Percentiles rank a stretch among this genome's conserved stretches.
phyloP scores from a whole-genome alignment of 1,140 invertebrate species.

The Teleopsis dalmanni region DNA sequence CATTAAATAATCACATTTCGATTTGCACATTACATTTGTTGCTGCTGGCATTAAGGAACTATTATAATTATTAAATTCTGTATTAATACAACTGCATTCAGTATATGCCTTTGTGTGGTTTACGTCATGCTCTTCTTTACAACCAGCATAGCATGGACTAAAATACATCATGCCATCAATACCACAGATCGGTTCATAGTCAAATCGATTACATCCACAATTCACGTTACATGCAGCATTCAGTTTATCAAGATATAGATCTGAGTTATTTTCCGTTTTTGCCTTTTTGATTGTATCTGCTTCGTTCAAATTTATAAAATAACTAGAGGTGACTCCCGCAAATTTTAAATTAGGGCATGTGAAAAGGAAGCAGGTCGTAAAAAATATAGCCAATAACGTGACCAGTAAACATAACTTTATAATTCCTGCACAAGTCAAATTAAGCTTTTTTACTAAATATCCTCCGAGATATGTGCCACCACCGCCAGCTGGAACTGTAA shows the following conservation, averaged over 20 bases:
- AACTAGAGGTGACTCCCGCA: conserved; percentile 62
- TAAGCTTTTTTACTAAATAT: conserved; percentile 66
- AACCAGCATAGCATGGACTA: conserved; percentile 78
- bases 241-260: no score
- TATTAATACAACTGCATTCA: conserved; percentile 50
- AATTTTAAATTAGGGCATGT: conserved; percentile 67
- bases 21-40: conserved; percentile 56
- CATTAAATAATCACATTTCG: conserved; percentile 56
- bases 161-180: conserved; percentile 72
- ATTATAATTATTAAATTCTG: not conserved
- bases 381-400: conserved; percentile 52
- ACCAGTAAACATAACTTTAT: conserved; percentile 63
- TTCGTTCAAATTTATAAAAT: conserved; percentile 24
- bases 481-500: conserved; percentile 64
- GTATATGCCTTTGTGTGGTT: conserved; percentile 46
- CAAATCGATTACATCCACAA: conserved; percentile 52
- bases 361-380: conserved; percentile 60
- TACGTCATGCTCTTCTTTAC: conserved; percentile 46
- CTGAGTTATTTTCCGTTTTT: not conserved
- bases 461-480: conserved; percentile 75
- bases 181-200: conserved; percentile 63
- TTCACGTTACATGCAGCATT: conserved; percentile 54
- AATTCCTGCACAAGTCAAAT: conserved; percentile 65
- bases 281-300: conserved; percentile 9
- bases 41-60: conserved; percentile 47